Evolutionary conservation across 2,888 invertebrate species (phyloP).

Genomic region (Dolichopus griseipennis): DNA sequence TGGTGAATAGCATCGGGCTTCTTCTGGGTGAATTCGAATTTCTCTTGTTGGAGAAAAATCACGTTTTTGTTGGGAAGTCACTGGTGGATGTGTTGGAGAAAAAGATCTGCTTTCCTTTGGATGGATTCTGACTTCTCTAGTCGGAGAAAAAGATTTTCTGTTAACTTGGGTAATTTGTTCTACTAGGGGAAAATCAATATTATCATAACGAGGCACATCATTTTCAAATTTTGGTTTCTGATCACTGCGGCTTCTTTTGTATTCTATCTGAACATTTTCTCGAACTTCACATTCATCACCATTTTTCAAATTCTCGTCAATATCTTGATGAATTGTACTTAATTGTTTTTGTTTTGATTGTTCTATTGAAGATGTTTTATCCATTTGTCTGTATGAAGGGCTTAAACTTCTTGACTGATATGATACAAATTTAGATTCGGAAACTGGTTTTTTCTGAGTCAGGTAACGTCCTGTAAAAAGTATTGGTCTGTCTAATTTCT

Average conservation of each 20-base stretch:
- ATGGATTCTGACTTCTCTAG: background rate
- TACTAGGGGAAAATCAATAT: background rate
- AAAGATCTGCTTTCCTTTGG: background rate
- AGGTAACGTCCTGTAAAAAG: conserved; percentile 55
- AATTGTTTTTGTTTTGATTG: background rate
- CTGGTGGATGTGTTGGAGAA: background rate
- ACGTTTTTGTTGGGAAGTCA: background rate
- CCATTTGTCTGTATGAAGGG: conserved; percentile 22
- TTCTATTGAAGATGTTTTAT: background rate
- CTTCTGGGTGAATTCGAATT: conserved; percentile 11
- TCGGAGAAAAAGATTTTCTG: background rate
- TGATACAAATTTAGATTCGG: conserved; percentile 59
- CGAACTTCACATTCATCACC: conserved; percentile 24
- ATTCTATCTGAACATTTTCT: conserved; percentile 27
- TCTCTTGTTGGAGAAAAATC: conserved; percentile 18
- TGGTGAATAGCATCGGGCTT: conserved; percentile 8
- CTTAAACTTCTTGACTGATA: conserved; percentile 44
- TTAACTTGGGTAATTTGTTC: background rate
- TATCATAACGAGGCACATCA: conserved; percentile 29
- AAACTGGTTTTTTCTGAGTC: conserved; percentile 59
- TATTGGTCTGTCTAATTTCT: conserved; percentile 50
- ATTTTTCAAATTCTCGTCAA: conserved; percentile 20
- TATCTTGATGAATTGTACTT: conserved; percentile 9
- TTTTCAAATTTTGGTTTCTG: conserved; percentile 45
- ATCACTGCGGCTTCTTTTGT: conserved; percentile 55